These are phyloP conservation scores for Benitochromis conjunctus DNA, from an alignment of 2,113 vertebrate genomes.

Conservation along the genomic window DNA sequence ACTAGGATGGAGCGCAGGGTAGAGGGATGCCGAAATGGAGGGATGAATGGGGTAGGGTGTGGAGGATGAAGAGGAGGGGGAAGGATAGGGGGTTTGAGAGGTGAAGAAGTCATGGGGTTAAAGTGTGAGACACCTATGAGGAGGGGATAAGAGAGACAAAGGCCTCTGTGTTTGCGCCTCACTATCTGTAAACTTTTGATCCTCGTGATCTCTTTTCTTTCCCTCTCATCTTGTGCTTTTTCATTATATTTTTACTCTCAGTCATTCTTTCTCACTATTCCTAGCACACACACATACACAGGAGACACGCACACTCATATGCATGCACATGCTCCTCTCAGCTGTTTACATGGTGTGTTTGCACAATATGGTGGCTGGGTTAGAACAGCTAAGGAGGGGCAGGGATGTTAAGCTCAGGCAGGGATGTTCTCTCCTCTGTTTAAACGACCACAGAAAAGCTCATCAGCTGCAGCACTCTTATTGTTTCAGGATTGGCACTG, in stretches of 20 bases:
- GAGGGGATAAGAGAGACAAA: conserved; percentile 53
- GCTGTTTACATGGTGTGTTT: conserved; percentile 67
- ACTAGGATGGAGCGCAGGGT: conserved; percentile 64
- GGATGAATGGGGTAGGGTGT: conserved; percentile 57
- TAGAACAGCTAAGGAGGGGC: conserved; percentile 14
- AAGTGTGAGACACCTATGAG: conserved; percentile 51
- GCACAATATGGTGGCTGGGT: conserved; percentile 57
- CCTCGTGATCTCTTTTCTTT: neutral
- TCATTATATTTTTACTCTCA: neutral
- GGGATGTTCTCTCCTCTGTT: conserved; percentile 34
- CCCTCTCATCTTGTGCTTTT: neutral
- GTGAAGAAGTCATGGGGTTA: conserved; percentile 69
- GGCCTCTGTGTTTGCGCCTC: conserved; percentile 23
- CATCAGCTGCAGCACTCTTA: conserved; percentile 1
- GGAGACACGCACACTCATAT: neutral
- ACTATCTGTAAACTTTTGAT: conserved; percentile 24
- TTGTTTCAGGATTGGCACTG: neutral
- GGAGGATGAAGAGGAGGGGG: conserved; percentile 10
- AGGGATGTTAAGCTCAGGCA: conserved; percentile 25
- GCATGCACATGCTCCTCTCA: conserved; percentile 15
- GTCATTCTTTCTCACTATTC: neutral
- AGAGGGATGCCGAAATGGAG: conserved; percentile 50
- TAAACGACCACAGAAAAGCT: conserved; percentile 8
- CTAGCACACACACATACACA: neutral
- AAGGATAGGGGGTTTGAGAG: conserved; percentile 33